phyloP scores from a whole-genome alignment of 1,140 invertebrate genomes.

The Aphidius ervi region DNA sequence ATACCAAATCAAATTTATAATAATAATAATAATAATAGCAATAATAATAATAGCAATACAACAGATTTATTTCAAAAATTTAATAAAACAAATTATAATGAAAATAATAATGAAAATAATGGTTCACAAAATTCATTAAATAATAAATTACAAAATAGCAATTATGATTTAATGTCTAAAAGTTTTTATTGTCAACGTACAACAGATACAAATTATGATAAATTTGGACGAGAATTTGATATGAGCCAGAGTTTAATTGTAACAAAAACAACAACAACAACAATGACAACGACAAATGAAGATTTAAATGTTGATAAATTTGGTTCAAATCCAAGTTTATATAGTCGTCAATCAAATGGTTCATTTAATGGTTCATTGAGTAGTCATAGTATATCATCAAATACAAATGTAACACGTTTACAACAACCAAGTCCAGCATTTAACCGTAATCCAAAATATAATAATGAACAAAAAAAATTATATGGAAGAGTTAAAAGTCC shows the following conservation, averaged over 20 bases:
- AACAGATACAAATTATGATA: constrained; percentile 37
- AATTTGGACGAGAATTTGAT: constrained; percentile 39
- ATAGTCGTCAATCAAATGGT: constrained; percentile 38
- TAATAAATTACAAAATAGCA: constrained; percentile 8
- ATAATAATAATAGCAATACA: background rate
- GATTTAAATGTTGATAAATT: constrained; percentile 45
- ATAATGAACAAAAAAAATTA: constrained; percentile 34
- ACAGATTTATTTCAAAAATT: constrained; percentile 38
- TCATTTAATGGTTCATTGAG: constrained; percentile 32
- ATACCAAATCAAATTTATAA: constrained; percentile 33
- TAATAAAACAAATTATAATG: constrained; percentile 31
- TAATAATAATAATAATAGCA: too few relatives aligned
- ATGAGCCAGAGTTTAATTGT: constrained; percentile 52
- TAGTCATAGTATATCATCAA: constrained; percentile 33
- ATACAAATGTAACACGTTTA: constrained; percentile 39
- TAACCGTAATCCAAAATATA: constrained; percentile 54
- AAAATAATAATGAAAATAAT: constrained; percentile 38
- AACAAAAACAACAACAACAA: constrained; percentile 46
- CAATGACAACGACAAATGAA: constrained; percentile 48
- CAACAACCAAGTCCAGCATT: constrained; percentile 54
- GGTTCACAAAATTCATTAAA: constrained; percentile 17
- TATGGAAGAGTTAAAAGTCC: constrained; percentile 39
- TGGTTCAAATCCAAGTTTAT: constrained; percentile 41
- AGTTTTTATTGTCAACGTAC: constrained; percentile 40
- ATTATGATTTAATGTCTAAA: constrained; percentile 38